phyloP scores from a whole-genome alignment of 2,797 vertebrate species.

The Galagoides demidoff region DNA sequence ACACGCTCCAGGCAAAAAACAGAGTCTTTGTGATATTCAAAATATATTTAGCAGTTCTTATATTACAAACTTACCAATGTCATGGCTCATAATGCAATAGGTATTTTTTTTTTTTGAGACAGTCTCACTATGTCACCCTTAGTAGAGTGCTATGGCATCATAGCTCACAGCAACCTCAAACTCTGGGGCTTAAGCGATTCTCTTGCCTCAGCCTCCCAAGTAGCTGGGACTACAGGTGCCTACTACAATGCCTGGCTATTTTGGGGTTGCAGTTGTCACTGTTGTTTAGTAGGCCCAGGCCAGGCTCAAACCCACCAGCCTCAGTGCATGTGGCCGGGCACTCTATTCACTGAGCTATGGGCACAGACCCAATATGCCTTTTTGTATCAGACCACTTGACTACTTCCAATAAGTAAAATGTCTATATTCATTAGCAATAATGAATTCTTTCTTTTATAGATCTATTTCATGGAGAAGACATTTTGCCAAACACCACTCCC shows the following conservation, averaged over 20 bases:
- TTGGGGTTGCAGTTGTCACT: too few relatives aligned
- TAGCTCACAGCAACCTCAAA: too few relatives aligned
- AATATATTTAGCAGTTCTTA: slow-evolving; percentile 78
- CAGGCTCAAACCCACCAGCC: too few relatives aligned
- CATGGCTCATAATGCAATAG: slow-evolving; percentile 71
- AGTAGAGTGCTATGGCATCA: too few relatives aligned
- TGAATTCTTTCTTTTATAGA: slow-evolving; percentile 67
- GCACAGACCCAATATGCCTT: not conserved
- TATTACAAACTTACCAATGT: slow-evolving; percentile 66
- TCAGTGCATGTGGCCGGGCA: too few relatives aligned
- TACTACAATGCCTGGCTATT: too few relatives aligned
- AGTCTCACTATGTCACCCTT: too few relatives aligned
- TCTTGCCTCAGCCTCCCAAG: too few relatives aligned
- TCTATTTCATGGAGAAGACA: slow-evolving; percentile 66
- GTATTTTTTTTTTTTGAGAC: slow-evolving; percentile 64
- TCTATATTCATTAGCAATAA: slow-evolving; percentile 79
- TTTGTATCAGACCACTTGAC: slow-evolving; percentile 61
- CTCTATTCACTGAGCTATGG: too few relatives aligned
- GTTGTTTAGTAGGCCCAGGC: too few relatives aligned
- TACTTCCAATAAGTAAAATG: slow-evolving; percentile 80
- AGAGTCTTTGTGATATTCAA: slow-evolving; percentile 75
- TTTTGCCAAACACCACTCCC: slow-evolving; percentile 56
- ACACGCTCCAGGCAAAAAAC: slow-evolving; percentile 78
- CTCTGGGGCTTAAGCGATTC: too few relatives aligned
- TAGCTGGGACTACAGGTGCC: too few relatives aligned